These are phyloP conservation scores for Melinaea marsaeus DNA, from an alignment of 2,888 invertebrate species.

Conservation along the genomic window DNA sequence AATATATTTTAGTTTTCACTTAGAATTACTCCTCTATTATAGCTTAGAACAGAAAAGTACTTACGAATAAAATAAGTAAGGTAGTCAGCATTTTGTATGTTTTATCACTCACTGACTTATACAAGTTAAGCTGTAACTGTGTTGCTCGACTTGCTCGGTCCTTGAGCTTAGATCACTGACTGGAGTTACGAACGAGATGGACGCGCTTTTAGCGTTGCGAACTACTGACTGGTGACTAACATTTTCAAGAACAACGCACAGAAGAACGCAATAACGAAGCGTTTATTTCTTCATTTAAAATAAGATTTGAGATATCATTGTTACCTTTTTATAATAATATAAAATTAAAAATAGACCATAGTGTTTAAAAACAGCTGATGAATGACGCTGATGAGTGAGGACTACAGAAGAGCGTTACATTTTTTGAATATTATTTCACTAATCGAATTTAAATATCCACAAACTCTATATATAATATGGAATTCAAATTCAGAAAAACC, in stretches of 20 bases:
- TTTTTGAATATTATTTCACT: too few relatives aligned
- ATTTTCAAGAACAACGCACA: background rate
- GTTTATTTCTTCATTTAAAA: background rate
- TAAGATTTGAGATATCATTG: too few relatives aligned
- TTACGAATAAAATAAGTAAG: slow-evolving; percentile 7
- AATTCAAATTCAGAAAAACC: too few relatives aligned
- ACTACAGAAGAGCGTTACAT: too few relatives aligned
- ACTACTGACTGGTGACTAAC: slow-evolving; percentile 1
- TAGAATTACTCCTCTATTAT: background rate
- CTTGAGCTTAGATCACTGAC: slow-evolving; percentile 3
- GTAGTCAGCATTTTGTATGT: background rate
- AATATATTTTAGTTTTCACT: too few relatives aligned
- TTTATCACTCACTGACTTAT: slow-evolving; percentile 3
- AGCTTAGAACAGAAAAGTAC: background rate
- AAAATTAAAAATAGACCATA: too few relatives aligned
- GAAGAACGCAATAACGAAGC: background rate
- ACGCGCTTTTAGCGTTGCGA: background rate
- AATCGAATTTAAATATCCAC: too few relatives aligned
- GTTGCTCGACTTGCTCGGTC: background rate
- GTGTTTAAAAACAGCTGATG: too few relatives aligned
- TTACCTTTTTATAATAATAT: too few relatives aligned
- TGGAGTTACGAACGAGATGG: background rate
- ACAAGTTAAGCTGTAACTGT: background rate
- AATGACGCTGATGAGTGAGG: too few relatives aligned
- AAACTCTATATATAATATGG: too few relatives aligned